Base-by-base conservation (phyloP, 2,797 vertebrate species). In the Urosaurus nigricauda region DNA sequence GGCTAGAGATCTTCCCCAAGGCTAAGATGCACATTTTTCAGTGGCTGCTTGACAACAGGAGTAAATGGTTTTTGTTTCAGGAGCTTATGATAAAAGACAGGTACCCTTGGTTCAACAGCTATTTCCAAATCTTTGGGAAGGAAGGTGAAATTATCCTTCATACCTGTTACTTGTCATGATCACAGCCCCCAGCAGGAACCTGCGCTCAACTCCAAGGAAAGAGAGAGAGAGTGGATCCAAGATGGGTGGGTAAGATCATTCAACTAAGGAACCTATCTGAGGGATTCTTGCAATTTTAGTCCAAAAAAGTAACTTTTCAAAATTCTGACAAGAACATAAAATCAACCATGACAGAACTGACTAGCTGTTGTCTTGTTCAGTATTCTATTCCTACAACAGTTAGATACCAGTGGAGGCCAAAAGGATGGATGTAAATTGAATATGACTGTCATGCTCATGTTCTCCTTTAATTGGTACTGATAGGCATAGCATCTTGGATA, bases 41-140 rank as follows among this genome's bases (percentile, higher is more conserved):
- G 32, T 19, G 0, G 68, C 78, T 93, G 85, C 83, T 87, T 94
- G 94, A 94, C 91, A 95, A 92, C 32, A 93, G 80, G 90, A 90
- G 86, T 89, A 95, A 94, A 93, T 94, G 92, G 88, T 94, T 95
- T 95, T 93, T 91, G 79, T 91, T 87, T 93, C 86, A 91, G 60
- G 93, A 92, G 84, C 88, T 77, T 84, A 87, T 24, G 84, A 79
- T 4, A 84, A 92, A 92, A 40, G 73, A 75, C 84, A 91, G 85
- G 60, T 85, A 91, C 86, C 93, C 89, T 85, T 87, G 84, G 47
- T 8, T 83, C 92, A 89, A 84, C 77, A 68, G 84, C 35, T 88
- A 79, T 74, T 16, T 1, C 83, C 90, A 71, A 93, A 89, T 86
- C 93, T 96, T 91, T 2, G 2, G 85, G 90, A 89, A 77, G 70